These are phyloP conservation scores for Mythimna loreyi DNA, from an alignment of 2,888 invertebrate genomes.

Conservation along the genomic window DNA sequence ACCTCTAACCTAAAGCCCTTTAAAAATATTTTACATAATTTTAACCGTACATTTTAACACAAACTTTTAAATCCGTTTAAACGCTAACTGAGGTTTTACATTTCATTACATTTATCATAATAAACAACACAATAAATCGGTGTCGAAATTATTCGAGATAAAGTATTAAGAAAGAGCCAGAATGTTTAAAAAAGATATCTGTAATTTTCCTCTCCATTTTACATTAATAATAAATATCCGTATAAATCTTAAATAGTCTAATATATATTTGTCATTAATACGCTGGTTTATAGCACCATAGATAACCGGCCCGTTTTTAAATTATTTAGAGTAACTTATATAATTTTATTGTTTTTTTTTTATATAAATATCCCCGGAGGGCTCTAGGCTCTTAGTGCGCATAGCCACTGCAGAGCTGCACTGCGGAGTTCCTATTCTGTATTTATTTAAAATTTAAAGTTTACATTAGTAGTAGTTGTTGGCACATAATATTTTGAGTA, in stretches of 20 bases:
- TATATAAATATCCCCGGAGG: background rate
- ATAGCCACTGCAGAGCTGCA: background rate
- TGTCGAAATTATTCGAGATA: background rate
- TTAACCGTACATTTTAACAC: background rate
- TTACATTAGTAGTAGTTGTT: too few relatives aligned
- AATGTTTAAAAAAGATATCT: background rate
- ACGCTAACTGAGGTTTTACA: background rate
- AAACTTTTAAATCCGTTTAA: background rate
- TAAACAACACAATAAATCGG: background rate
- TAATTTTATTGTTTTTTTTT: background rate
- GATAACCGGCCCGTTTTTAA: background rate
- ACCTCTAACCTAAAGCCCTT: background rate
- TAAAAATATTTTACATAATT: background rate
- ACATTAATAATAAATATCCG: background rate
- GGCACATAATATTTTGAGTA: slow-evolving; percentile 2
- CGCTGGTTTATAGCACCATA: background rate
- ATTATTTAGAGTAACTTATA: background rate
- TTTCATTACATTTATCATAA: background rate
- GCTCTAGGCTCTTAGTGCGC: background rate
- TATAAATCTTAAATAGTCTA: background rate
- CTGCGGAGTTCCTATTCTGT: background rate
- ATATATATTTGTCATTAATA: background rate
- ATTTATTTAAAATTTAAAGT: background rate
- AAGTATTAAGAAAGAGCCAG: background rate
- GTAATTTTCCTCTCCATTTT: too few relatives aligned